phyloP scores from a whole-genome alignment of 2,888 invertebrate species.

The Cepaea hortensis region DNA sequence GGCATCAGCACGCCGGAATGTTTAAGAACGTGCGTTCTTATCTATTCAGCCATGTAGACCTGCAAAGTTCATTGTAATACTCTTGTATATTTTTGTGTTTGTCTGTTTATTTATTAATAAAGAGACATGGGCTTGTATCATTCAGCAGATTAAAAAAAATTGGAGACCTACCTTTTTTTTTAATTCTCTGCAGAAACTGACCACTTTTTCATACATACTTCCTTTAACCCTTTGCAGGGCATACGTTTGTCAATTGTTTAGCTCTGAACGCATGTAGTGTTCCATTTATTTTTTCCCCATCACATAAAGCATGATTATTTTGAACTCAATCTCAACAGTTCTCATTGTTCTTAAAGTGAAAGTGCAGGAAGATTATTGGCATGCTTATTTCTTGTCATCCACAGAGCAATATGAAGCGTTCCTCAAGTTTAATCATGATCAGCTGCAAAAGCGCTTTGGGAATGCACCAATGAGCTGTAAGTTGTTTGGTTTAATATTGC shows the following conservation, averaged over 20 bases:
- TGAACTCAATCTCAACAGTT: not conserved
- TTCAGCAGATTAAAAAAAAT: too few species aligned
- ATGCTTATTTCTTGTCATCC: not conserved
- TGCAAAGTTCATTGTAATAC: too few species aligned
- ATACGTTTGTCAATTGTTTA: not conserved
- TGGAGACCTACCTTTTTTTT: too few species aligned
- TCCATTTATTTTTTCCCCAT: not conserved
- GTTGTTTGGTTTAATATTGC: slow-evolving; percentile 52
- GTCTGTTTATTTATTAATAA: too few species aligned
- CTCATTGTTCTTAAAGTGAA: slow-evolving; percentile 87
- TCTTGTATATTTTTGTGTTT: too few species aligned
- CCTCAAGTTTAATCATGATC: slow-evolving; percentile 98
- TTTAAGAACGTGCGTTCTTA: too few species aligned
- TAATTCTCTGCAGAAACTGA: too few species aligned
- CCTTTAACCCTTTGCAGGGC: not conserved
- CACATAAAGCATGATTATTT: not conserved
- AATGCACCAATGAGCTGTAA: slow-evolving; percentile 74
- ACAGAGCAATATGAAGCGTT: slow-evolving; percentile 98
- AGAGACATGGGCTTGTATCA: too few species aligned
- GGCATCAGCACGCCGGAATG: too few species aligned
- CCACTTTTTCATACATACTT: not conserved
- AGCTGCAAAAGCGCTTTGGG: slow-evolving; percentile 87
- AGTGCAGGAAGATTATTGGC: slow-evolving; percentile 81
- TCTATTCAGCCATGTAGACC: too few species aligned
- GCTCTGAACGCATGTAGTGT: not conserved